Conservation (phyloP, 2,888 invertebrate genomes). For the Gasteruption jaculator region DNA sequence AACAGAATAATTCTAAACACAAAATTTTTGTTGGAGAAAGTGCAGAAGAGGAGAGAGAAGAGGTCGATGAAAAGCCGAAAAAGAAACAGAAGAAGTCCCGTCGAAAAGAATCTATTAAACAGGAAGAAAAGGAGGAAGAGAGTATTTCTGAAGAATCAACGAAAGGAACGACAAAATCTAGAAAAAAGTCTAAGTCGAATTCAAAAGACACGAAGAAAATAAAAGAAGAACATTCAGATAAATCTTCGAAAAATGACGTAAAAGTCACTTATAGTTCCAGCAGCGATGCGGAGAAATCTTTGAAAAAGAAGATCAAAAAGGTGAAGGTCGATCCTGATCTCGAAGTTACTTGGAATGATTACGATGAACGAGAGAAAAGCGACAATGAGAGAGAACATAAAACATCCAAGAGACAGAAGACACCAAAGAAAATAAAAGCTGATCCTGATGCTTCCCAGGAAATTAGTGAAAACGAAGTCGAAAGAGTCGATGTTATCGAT, state of each 20-base stretch:
- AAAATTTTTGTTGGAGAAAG: background rate
- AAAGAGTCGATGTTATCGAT: slow-evolving; percentile 9
- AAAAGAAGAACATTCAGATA: background rate
- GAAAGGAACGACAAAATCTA: no score
- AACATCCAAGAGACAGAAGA: slow-evolving; percentile 18
- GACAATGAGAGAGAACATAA: slow-evolving; percentile 10
- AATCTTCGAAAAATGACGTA: slow-evolving; percentile 3
- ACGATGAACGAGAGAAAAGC: no score
- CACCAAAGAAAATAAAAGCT: slow-evolving; percentile 13
- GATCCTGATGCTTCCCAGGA: slow-evolving; percentile 3
- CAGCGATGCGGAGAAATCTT: no score
- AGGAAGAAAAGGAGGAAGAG: slow-evolving; percentile 3
- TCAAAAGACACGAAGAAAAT: no score
- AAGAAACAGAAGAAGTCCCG: slow-evolving; percentile 1
- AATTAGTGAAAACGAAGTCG: slow-evolving; percentile 1
- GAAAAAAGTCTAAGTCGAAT: no score
- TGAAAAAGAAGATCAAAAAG: slow-evolving; percentile 8
- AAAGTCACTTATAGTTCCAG: no score
- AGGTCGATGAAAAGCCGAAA: background rate
- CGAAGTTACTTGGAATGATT: slow-evolving; percentile 8
- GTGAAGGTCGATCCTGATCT: slow-evolving; percentile 10
- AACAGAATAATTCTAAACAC: slow-evolving; percentile 10
- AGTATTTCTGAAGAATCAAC: slow-evolving; percentile 10
- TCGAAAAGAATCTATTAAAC: no score
- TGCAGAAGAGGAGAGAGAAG: slow-evolving; percentile 3